Base-by-base conservation (phyloP, 2,797 vertebrate genomes). In the Acipenser transmontanus region DNA sequence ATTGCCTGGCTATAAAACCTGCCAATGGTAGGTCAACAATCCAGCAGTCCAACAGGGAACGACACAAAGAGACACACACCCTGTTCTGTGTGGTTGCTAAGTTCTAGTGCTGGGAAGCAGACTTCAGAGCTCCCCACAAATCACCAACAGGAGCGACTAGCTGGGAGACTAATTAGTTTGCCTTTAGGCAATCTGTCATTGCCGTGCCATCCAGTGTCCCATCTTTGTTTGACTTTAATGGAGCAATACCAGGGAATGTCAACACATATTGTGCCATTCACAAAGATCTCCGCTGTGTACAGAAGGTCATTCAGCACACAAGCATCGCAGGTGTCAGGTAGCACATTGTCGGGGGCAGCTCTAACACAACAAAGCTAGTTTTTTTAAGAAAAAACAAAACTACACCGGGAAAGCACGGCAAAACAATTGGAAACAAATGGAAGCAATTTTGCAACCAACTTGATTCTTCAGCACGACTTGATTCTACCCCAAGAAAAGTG, bases 131-230 rank as follows among this genome's bases (percentile, higher is more conserved):
- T 7, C 62, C 48, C 49, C 48, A 63, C 6, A 13, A 62, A 61
- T 61, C 66, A 68, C 66, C 17, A 47, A 62, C 59, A 61, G 62
- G 60, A 60, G 52, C 0, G 52, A 54, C 1, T 13, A 7, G 47
- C 67, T 63, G 34, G 4, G 62, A 13, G 51, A 52, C 71, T 73
- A 69, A 70, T 63, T 66, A 65, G 66, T 56, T 7, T 61, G 57
- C 69, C 68, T 66, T 57, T 71, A 13, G 17, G 62, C 60, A 50
- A 62, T 68, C 59, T 63, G 64, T 34, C 66, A 61, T 70, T 69
- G 17, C 72, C 69, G 63, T 68, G 61, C 68, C 6, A 50, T 54
- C 50, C n/a, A 50, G 54, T 10, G 49, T 61, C 51, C 20, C 7
- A 17, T 7, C 57, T 66, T 7, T 13, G 61, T 20, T 14, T 51